Conservation (phyloP, 1,140 invertebrate genomes). For the Wasmannia auropunctata region DNA sequence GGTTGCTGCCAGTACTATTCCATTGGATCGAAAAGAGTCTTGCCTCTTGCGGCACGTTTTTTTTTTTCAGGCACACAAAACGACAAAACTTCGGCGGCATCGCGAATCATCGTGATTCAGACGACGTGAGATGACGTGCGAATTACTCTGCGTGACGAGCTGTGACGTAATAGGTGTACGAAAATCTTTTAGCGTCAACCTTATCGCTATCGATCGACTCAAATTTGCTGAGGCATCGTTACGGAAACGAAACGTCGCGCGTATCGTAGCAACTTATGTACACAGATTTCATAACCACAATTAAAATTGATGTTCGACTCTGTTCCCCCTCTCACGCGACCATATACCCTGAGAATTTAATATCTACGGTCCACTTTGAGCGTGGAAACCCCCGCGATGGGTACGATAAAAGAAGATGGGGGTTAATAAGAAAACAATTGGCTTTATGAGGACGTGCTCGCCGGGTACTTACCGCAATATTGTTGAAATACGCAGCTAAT, state of each 20-base stretch:
- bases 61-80: background rate
- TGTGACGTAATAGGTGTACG: background rate
- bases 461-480: background rate
- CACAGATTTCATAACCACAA: background rate
- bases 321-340: background rate
- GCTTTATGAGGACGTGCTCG: background rate
- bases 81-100: background rate
- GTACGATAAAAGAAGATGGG: background rate
- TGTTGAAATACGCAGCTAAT: slow-evolving; percentile 20
- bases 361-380: background rate
- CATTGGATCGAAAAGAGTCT: slow-evolving; percentile 53
- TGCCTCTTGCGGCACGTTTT: background rate
- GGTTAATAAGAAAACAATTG: slow-evolving; percentile 42
- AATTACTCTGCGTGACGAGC: background rate
- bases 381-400: background rate
- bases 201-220: background rate
- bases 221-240: background rate
- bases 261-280: background rate
- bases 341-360: background rate
- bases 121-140: background rate
- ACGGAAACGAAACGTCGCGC: background rate
- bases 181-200: background rate
- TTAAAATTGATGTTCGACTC: background rate
- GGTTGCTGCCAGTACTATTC: slow-evolving; percentile 65
- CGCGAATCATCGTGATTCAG: background rate